Conservation (phyloP, 2,888 invertebrate genomes). For the Pinctada fucata region DNA sequence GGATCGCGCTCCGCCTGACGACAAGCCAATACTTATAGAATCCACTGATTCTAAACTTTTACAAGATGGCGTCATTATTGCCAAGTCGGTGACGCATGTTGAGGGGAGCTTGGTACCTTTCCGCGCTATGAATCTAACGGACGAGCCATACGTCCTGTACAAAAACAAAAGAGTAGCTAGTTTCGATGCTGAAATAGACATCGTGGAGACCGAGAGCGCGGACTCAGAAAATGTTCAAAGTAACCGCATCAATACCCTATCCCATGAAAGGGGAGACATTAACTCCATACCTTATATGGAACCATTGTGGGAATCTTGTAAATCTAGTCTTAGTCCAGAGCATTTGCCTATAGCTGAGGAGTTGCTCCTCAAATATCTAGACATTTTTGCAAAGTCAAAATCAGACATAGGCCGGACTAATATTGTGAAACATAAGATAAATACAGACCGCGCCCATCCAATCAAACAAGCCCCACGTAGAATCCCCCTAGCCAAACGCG, state of each 20-base stretch:
- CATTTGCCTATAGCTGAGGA: not conserved
- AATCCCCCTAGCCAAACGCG: slow-evolving; percentile 25
- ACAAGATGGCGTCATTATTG: not conserved
- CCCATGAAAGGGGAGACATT: too few species aligned
- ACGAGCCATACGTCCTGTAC: not conserved
- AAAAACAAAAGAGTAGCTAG: not conserved
- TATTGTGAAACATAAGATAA: slow-evolving; percentile 27
- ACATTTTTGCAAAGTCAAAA: slow-evolving; percentile 24
- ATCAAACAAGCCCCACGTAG: slow-evolving; percentile 30
- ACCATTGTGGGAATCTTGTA: slow-evolving; percentile 8
- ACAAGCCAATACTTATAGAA: not conserved
- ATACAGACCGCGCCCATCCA: slow-evolving; percentile 28
- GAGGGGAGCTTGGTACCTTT: slow-evolving; percentile 5
- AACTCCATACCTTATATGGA: not conserved
- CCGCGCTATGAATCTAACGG: slow-evolving; percentile 3
- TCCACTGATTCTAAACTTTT: not conserved
- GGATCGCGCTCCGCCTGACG: not conserved
- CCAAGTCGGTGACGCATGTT: not conserved
- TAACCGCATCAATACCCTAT: too few species aligned
- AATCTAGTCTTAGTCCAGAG: not conserved
- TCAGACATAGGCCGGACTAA: slow-evolving; percentile 25
- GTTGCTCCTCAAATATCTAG: slow-evolving; percentile 5
- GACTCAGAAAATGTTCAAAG: too few species aligned
- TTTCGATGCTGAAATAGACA: not conserved
- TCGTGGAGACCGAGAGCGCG: too few species aligned